Evolutionary conservation across 2,888 invertebrate genomes (phyloP).

Genomic region (Machimus atricapillus): DNA sequence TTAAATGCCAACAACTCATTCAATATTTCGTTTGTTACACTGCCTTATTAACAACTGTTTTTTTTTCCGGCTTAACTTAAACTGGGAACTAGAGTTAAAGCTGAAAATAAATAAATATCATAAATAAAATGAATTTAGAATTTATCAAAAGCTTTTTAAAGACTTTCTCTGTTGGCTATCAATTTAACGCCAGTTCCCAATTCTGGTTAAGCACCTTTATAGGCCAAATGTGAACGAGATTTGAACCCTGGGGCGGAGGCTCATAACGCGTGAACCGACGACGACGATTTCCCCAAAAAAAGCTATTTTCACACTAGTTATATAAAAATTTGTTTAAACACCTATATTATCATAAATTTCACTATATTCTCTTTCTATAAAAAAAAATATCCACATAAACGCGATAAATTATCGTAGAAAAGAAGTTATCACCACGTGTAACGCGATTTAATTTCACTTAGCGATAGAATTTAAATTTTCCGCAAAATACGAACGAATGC

Average conservation of each 20-base stretch:
- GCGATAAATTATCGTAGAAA: slow-evolving; percentile 11
- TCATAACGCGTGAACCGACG: slow-evolving; percentile 55
- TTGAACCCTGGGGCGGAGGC: slow-evolving; percentile 62
- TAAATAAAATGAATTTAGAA: neutral
- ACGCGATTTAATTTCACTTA: neutral
- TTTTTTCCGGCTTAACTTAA: neutral
- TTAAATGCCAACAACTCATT: slow-evolving; percentile 30
- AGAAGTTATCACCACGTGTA: slow-evolving; percentile 18
- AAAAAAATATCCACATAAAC: slow-evolving; percentile 3
- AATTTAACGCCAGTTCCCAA: slow-evolving; percentile 5
- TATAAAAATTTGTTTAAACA: slow-evolving; percentile 29
- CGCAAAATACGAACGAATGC: neutral
- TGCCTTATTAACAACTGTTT: slow-evolving; percentile 42
- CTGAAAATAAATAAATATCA: neutral
- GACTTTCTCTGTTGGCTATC: neutral
- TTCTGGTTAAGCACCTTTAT: slow-evolving; percentile 45
- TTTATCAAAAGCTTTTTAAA: neutral
- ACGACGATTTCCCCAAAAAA: slow-evolving; percentile 55
- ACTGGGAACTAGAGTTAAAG: neutral
- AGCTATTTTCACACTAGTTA: slow-evolving; percentile 10
- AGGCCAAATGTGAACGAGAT: slow-evolving; percentile 50
- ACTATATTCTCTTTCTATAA: slow-evolving; percentile 4
- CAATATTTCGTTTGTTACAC: slow-evolving; percentile 8
- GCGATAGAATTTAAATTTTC: neutral
- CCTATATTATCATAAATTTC: slow-evolving; percentile 17